Evolutionary conservation across 2,888 invertebrate species (phyloP).

Genomic region (Mythimna pallens): DNA sequence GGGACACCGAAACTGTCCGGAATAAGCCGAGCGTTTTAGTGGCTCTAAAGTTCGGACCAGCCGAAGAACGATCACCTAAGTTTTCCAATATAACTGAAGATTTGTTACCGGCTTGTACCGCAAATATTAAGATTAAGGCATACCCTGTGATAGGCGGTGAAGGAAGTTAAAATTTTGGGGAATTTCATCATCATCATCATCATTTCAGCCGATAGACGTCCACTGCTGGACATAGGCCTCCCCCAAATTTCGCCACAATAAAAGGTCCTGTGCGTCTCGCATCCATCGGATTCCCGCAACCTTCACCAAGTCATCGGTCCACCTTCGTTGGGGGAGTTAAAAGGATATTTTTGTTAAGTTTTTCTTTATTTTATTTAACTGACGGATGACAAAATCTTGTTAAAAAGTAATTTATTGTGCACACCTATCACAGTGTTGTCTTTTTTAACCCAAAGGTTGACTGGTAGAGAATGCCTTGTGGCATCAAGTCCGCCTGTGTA

Average conservation of each 20-base stretch:
- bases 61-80: conserved; percentile 54
- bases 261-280: too few species aligned
- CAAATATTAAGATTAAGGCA: conserved; percentile 26
- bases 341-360: neutral
- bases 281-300: too few species aligned
- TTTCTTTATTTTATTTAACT: neutral
- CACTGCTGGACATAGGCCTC: too few species aligned
- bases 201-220: too few species aligned
- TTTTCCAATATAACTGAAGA: conserved; percentile 55
- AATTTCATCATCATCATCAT: too few species aligned
- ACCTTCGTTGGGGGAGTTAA: conserved; percentile 5
- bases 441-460: too few species aligned
- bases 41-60: conserved; percentile 42
- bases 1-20: conserved; percentile 38
- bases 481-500: too few species aligned
- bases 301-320: too few species aligned
- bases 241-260: too few species aligned
- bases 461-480: too few species aligned
- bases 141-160: neutral
- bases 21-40: conserved; percentile 45
- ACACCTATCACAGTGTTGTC: too few species aligned
- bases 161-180: neutral
- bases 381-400: neutral
- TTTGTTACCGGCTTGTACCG: conserved; percentile 44
- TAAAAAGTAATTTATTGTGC: too few species aligned